Base-by-base conservation (phyloP, 2,888 invertebrate species). In the Apamea crenata region DNA sequence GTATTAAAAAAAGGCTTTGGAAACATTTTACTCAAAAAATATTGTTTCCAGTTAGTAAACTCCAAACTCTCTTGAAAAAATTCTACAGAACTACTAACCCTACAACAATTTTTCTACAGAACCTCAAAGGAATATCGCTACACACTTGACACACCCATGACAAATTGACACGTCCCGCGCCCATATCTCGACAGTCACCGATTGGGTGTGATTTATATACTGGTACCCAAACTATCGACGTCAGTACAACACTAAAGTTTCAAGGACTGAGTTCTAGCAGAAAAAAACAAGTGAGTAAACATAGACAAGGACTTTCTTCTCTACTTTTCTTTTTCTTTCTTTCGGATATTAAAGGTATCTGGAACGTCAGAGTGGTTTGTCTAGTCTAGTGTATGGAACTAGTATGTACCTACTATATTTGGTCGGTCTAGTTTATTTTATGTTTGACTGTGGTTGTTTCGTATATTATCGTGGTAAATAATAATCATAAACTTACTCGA, bases 171-270 rank as follows among this genome's bases (percentile, higher is more conserved):
- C 73, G 89, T 88, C 91, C 91, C 90, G 83, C 87, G 44, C 78
- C 72, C 56, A 44, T 94, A 93, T 94, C 93, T 91, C 76, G 87
- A 89, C 89, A 90, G 87, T 81, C 83, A 83, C 65, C 84, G 92
- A 93, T 92, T 91, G 90, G 80, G 81, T 78, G 85, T 93, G 93
- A 93, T 94, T 95, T 95, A 95, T 94, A 95, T 92, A 92, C 89
- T 83, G 84, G 87, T 82, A 80, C 77, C 77, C 71, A 68, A 59
- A 67, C 61, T 59, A 63, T 70, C 78, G 78, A 77, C 79, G 87
- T 83, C 89, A 93, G 93, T 93, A 82, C 76, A 76, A 71, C 69
- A 36, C 36, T 29, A 84, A 81, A 80, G 82, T 87, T 88, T 77
- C 68, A 82, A 72, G 77, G 79, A 84, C 80, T 69, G 72, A 80